phyloP scores from a whole-genome alignment of 2,797 vertebrate species.

The Helarctos malayanus region DNA sequence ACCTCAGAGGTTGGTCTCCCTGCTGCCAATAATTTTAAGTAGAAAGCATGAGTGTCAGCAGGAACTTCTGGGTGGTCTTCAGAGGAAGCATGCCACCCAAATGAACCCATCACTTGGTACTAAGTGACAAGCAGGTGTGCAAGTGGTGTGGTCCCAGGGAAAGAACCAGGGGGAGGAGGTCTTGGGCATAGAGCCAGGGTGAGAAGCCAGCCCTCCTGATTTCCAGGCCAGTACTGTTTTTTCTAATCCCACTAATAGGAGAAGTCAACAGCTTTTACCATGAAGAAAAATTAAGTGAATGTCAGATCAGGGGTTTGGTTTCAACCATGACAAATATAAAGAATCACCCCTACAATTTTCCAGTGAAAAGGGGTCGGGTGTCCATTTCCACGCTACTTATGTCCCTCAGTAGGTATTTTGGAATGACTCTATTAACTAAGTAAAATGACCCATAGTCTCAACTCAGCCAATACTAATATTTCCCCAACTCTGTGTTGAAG shows the following conservation, averaged over 20 bases:
- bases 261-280: conserved; percentile 68
- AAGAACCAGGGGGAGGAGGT: conserved; percentile 3
- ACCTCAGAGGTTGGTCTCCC: not conserved
- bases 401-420: conserved; percentile 69
- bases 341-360: conserved; percentile 48
- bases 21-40: conserved; percentile 62
- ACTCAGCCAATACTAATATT: conserved; percentile 81
- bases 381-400: conserved; percentile 62
- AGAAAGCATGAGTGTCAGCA: conserved; percentile 41
- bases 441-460: conserved; percentile 72
- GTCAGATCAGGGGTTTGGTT: conserved; percentile 48
- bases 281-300: conserved; percentile 75
- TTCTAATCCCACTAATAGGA: conserved; percentile 56
- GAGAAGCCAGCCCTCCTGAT: conserved; percentile 57
- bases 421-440: conserved; percentile 46
- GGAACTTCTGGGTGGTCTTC: conserved; percentile 78
- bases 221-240: conserved; percentile 20
- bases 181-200: conserved; percentile 64
- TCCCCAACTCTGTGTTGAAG: conserved; percentile 59
- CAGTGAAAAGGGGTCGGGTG: not conserved
- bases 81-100: conserved; percentile 57
- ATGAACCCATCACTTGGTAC: conserved; percentile 64
- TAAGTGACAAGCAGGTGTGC: conserved; percentile 77
- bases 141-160: conserved; percentile 71
- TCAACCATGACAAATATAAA: conserved; percentile 70